Conservation (phyloP, 2,113 vertebrate genomes). For the Actenoides hombroni region DNA sequence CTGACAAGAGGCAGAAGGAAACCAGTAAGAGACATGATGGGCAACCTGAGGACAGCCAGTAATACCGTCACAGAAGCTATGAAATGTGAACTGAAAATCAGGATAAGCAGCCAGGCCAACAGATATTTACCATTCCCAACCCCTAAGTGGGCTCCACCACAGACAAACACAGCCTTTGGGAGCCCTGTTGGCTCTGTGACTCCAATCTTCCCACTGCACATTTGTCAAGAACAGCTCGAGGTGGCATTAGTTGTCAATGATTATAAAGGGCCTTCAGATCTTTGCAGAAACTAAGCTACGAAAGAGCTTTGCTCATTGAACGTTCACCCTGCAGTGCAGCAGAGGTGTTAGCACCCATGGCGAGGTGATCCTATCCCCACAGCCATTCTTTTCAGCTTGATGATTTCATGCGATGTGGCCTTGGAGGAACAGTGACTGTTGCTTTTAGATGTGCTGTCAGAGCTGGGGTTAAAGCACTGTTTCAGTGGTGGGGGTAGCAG, state of each 20-base stretch:
- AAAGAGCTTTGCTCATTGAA: not conserved
- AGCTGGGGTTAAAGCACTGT: not conserved
- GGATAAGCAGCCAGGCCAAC: not conserved
- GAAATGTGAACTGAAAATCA: not conserved
- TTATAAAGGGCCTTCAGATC: not conserved
- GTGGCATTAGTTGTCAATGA: not conserved
- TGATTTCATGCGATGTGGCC: not conserved
- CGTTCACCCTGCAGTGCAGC: not conserved
- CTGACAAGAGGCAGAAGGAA: not conserved
- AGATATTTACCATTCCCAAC: not conserved
- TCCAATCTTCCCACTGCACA: not conserved
- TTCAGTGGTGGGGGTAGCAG: rapidly evolving
- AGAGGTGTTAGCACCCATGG: not conserved
- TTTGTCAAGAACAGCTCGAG: not conserved
- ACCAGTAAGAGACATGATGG: not conserved
- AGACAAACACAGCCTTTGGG: not conserved
- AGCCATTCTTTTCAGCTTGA: not conserved
- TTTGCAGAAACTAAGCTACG: not conserved
- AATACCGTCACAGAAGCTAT: not conserved
- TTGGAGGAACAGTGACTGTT: not conserved
- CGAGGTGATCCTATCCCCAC: not conserved
- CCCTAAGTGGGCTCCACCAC: not conserved
- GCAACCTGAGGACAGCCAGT: not conserved
- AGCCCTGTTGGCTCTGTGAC: not conserved
- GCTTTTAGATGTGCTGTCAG: not conserved